Conservation (phyloP, 2,888 invertebrate species). For the Sinelater perroti region DNA sequence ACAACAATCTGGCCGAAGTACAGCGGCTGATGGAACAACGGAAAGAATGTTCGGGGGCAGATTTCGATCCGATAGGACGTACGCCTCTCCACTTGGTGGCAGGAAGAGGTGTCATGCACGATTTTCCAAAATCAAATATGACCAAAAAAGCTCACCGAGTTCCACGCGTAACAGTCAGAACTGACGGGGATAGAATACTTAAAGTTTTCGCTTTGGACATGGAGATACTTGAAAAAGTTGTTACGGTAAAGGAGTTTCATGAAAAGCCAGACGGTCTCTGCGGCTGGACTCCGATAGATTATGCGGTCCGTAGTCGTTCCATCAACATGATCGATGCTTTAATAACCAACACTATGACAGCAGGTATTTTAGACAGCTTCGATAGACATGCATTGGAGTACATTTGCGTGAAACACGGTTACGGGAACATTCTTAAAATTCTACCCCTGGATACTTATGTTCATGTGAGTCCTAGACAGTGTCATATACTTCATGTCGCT, state of each 20-base stretch:
- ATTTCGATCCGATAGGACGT: conserved; percentile 2
- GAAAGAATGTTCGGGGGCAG: neutral
- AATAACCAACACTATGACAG: no score
- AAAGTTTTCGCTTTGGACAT: no score
- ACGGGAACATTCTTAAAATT: neutral
- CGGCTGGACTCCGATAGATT: neutral
- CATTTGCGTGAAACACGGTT: neutral
- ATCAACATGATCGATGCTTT: neutral
- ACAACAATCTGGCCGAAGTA: neutral
- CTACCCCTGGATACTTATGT: neutral
- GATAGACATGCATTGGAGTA: neutral
- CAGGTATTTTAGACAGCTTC: neutral
- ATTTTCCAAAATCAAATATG: neutral
- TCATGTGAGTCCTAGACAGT: neutral
- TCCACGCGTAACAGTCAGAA: no score
- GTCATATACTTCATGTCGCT: no score
- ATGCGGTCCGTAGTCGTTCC: neutral
- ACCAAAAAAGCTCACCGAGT: neutral
- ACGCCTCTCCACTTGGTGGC: conserved; percentile 9
- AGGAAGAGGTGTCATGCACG: neutral
- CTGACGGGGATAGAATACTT: no score
- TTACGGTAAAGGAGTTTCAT: neutral
- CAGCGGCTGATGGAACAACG: neutral
- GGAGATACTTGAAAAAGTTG: neutral
- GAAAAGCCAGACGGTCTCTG: neutral